Percentiles rank a stretch among this genome's conserved stretches.
Evolutionary conservation across 37 sponge, comb jelly and placozoan genomes (phyloP).

Genomic region (Halisarca cf. caerulea): DNA sequence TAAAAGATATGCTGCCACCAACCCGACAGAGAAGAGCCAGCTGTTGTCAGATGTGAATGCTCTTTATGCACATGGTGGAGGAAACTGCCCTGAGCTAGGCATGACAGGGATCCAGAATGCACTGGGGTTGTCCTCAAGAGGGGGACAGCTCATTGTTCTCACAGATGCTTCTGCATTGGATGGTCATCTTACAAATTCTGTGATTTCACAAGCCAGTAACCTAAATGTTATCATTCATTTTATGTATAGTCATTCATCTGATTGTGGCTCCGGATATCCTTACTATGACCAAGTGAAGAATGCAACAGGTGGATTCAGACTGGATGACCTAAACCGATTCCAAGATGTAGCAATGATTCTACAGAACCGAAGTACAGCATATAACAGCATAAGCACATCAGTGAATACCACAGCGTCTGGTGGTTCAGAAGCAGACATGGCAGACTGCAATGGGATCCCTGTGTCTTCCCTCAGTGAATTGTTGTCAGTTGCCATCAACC

Average conservation of each 20-base stretch:
- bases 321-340: background rate
- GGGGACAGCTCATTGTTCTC: conserved; percentile 23
- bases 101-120: conserved; percentile 39
- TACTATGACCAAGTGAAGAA: background rate
- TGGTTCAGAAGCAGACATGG: background rate
- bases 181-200: background rate
- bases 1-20: background rate
- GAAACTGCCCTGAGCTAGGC: conserved; percentile 38
- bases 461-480: background rate
- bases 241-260: background rate
- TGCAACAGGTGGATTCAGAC: conserved; percentile 10
- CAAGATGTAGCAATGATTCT: background rate
- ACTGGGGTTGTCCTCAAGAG: conserved; percentile 4
- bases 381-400: background rate
- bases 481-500: conserved; percentile 13
- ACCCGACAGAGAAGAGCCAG: background rate
- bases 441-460: background rate
- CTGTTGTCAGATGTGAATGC: conserved; percentile 8
- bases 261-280: conserved; percentile 12
- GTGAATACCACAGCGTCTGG: background rate
- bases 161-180: conserved; percentile 37
- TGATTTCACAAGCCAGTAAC: background rate
- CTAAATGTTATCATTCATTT: conserved; percentile 1
- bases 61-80: conserved; percentile 26
- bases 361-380: background rate